A percentile compares a stretch with the other conserved stretches of the same genome.
These are phyloP conservation scores for Pogonomyrmex californicus DNA, from an alignment of 1,140 invertebrate genomes.

Conservation along the genomic window DNA sequence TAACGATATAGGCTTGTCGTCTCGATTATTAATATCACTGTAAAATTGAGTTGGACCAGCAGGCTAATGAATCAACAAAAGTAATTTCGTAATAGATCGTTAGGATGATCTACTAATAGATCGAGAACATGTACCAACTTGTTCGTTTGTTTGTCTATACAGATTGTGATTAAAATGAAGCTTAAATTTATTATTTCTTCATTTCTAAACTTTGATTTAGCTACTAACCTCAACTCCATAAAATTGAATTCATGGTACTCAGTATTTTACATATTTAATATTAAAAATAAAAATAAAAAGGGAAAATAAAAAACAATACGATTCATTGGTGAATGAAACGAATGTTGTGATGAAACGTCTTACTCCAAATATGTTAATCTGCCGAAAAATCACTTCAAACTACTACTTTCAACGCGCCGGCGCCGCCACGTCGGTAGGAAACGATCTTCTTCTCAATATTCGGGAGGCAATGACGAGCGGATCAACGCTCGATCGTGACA, in stretches of 20 bases:
- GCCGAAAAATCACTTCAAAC: too few species aligned
- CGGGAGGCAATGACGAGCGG: too few species aligned
- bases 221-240: too few species aligned
- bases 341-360: not conserved
- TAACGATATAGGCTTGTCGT: not conserved
- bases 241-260: not conserved
- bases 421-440: too few species aligned
- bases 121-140: not conserved
- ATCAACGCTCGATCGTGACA: too few species aligned
- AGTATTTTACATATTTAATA: not conserved
- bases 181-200: not conserved
- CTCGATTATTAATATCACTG: not conserved
- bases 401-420: too few species aligned
- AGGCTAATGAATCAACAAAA: not conserved
- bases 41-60: not conserved
- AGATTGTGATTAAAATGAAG: not conserved
- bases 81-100: not conserved
- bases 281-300: not conserved
- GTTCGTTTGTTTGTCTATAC: not conserved
- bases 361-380: not conserved
- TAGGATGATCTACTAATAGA: not conserved
- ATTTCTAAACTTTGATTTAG: not conserved
- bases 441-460: too few species aligned
- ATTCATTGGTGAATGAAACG: not conserved
- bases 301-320: not conserved